Percentiles rank a stretch among this genome's conserved stretches.
Conservation (phyloP, 1,140 invertebrate genomes). For the Psilanteris sp. region DNA sequence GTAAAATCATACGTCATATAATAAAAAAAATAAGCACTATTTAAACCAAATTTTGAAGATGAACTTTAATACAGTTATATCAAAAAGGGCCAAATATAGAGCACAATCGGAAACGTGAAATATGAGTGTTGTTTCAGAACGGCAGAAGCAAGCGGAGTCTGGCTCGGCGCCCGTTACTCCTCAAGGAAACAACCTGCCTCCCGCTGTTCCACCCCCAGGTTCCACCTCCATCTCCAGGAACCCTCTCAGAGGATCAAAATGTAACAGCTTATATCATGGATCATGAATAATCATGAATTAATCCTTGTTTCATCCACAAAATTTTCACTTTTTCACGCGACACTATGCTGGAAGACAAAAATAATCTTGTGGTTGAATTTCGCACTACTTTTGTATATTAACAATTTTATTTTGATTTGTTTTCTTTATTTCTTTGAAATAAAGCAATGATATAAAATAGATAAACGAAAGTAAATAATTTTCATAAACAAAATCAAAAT, state of each 20-base stretch:
- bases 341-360: conserved; percentile 5
- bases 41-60: no score
- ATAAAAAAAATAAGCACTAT: no score
- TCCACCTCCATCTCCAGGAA: conserved; percentile 82
- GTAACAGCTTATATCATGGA: conserved; percentile 82
- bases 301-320: conserved; percentile 63
- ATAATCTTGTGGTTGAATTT: no score
- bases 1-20: no score
- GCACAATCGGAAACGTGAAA: conserved; percentile 74
- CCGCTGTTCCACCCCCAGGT: conserved; percentile 78
- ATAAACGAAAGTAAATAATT: conserved; percentile 13
- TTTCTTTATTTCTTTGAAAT: neutral
- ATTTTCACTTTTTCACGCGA: conserved; percentile 33
- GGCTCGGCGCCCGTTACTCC: conserved; percentile 79
- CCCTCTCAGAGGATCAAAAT: conserved; percentile 89
- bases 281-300: conserved; percentile 55
- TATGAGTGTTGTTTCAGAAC: conserved; percentile 80
- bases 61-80: no score
- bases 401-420: neutral
- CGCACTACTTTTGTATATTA: no score
- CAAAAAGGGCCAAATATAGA: conserved; percentile 32
- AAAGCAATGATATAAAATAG: conserved; percentile 1
- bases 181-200: conserved; percentile 78
- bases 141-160: conserved; percentile 79
- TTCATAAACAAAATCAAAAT: neutral